phyloP scores from a whole-genome alignment of 30 jellyfish, hydroid and myxozoan genomes.

The Haliclystus octoradiatus region DNA sequence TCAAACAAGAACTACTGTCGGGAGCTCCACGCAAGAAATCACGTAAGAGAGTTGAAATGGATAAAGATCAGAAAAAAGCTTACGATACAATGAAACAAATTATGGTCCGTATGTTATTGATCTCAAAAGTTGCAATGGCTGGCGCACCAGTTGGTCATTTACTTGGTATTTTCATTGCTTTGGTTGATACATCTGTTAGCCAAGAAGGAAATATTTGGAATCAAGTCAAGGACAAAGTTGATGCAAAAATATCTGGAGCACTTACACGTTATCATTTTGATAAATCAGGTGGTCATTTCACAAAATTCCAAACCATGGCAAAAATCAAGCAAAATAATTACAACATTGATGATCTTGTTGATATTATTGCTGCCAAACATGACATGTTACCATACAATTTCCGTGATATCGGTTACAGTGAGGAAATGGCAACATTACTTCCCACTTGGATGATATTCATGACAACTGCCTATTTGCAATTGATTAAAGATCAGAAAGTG shows the following conservation, averaged over 20 bases:
- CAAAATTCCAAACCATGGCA: not conserved
- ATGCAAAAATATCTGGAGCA: not conserved
- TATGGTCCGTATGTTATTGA: not conserved
- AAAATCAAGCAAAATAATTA: not conserved
- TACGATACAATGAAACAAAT: not conserved
- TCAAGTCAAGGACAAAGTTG: not conserved
- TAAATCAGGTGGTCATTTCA: not conserved
- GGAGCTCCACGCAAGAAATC: not conserved
- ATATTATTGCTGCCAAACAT: not conserved
- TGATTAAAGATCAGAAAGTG: not conserved
- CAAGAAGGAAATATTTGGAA: not conserved
- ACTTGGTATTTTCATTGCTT: not conserved
- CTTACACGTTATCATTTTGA: not conserved
- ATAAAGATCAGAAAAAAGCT: not conserved
- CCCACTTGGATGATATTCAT: not conserved
- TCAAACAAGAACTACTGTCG: not conserved
- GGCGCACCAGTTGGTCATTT: not conserved
- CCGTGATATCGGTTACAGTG: not conserved
- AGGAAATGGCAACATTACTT: not conserved
- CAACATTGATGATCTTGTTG: not conserved
- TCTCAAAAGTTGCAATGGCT: not conserved
- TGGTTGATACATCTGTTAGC: not conserved
- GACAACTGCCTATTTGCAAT: not conserved
- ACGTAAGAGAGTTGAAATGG: not conserved
- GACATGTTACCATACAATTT: not conserved